These are phyloP conservation scores for Archips xylosteana DNA, from an alignment of 2,888 invertebrate species.

Conservation along the genomic window DNA sequence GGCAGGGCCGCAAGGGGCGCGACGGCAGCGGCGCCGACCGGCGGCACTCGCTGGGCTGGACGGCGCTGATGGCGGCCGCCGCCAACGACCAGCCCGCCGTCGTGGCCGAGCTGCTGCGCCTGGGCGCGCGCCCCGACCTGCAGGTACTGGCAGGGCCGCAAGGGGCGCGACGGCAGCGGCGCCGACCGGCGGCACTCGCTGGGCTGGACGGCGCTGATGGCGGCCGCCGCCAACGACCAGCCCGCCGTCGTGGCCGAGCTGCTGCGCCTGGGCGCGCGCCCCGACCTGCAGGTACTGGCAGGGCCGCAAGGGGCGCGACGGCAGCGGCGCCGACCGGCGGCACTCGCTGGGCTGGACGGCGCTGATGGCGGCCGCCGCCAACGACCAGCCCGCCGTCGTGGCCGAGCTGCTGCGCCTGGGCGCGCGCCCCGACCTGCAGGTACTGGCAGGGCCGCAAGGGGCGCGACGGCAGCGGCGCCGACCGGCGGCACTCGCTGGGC, in stretches of 20 bases:
- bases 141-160: slow-evolving; percentile 71
- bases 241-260: slow-evolving; percentile 86
- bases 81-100: slow-evolving; percentile 89
- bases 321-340: slow-evolving; percentile 87
- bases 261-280: slow-evolving; percentile 91
- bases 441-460: slow-evolving; percentile 30
- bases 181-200: slow-evolving; percentile 90
- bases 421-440: slow-evolving; percentile 91
- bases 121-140: slow-evolving; percentile 92
- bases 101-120: slow-evolving; percentile 86
- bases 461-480: slow-evolving; percentile 80
- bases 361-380: slow-evolving; percentile 93
- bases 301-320: slow-evolving; percentile 49
- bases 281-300: slow-evolving; percentile 87
- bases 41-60: slow-evolving; percentile 94
- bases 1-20: slow-evolving; percentile 36
- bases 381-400: slow-evolving; percentile 87
- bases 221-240: slow-evolving; percentile 92
- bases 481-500: slow-evolving; percentile 91
- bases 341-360: slow-evolving; percentile 95
- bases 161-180: slow-evolving; percentile 65
- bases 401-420: slow-evolving; percentile 88
- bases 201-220: slow-evolving; percentile 95
- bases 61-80: slow-evolving; percentile 93
- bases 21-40: slow-evolving; percentile 86